A percentile compares a stretch with the other conserved stretches of the same genome.
Evolutionary conservation across 53 echinoderm and acorn worm genomes (phyloP).

Genomic region (Luidia sarsii): DNA sequence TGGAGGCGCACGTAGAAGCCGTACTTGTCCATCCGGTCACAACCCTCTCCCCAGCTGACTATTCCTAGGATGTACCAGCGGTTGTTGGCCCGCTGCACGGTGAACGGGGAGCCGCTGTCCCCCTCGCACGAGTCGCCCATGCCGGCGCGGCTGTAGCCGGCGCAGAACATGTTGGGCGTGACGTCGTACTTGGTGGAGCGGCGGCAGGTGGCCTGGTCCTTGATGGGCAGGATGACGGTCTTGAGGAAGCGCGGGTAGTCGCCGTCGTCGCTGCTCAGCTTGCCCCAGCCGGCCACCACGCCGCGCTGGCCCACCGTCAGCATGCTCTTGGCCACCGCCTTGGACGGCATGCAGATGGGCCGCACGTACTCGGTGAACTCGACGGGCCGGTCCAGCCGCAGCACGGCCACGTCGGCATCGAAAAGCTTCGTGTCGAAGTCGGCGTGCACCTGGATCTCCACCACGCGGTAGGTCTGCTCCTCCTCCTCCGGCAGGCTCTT

Average conservation of each 20-base stretch:
- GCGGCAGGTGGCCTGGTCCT: constrained; percentile 56
- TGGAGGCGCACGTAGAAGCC: constrained; percentile 88
- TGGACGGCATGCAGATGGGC: constrained; percentile 91
- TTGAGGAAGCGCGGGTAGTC: constrained; percentile 77
- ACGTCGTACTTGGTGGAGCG: constrained; percentile 63
- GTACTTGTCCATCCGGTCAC: constrained; percentile 62
- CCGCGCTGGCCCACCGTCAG: constrained; percentile 52
- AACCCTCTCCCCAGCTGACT: constrained; percentile 96
- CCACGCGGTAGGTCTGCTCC: constrained; percentile 75
- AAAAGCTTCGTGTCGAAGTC: constrained; percentile 57
- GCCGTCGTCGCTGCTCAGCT: constrained; percentile 5
- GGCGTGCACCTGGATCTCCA: constrained; percentile 63
- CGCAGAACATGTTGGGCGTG: constrained; percentile 94
- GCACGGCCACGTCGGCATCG: constrained; percentile 82
- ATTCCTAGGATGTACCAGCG: constrained; percentile 74
- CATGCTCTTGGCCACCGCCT: constrained; percentile 63
- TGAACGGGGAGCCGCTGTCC: constrained; percentile 90
- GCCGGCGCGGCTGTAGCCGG: constrained; percentile 65
- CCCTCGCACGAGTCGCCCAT: constrained; percentile 85
- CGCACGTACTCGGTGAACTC: constrained; percentile 80
- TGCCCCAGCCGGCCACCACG: constrained; percentile 81
- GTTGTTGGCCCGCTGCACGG: constrained; percentile 37
- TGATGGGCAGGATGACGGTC: constrained; percentile 71
- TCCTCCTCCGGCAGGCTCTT: constrained; percentile 72
- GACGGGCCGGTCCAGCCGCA: constrained; percentile 66